Conservation (phyloP, 2,888 invertebrate genomes). For the Lycophotia porphyrea region DNA sequence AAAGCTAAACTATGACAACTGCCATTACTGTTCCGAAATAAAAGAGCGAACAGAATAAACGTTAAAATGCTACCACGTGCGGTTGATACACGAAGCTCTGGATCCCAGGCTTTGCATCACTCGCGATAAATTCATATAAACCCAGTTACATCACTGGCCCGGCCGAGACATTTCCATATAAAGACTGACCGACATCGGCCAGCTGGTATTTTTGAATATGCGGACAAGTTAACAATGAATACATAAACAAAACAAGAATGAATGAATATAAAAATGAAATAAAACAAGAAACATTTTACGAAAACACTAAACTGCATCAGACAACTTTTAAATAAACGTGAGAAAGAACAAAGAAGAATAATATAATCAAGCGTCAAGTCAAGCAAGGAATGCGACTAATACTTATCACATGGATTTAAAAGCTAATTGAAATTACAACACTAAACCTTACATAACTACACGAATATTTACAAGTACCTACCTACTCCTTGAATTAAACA, state of each 20-base stretch:
- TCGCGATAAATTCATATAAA: slow-evolving; percentile 45
- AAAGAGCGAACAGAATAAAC: not conserved
- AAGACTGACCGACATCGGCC: slow-evolving; percentile 57
- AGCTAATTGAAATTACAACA: slow-evolving; percentile 5
- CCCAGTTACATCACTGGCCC: slow-evolving; percentile 59
- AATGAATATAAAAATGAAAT: not conserved
- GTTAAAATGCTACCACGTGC: not conserved
- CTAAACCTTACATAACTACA: not conserved
- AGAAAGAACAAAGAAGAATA: not conserved
- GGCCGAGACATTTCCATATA: slow-evolving; percentile 66
- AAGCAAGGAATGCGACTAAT: not conserved
- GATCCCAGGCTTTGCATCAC: slow-evolving; percentile 21
- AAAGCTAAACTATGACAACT: not conserved
- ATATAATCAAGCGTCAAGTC: not conserved
- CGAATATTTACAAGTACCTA: slow-evolving; percentile 5
- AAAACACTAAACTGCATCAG: not conserved
- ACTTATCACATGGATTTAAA: not conserved
- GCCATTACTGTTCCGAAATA: not conserved
- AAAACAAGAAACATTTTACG: not conserved
- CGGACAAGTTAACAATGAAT: slow-evolving; percentile 45
- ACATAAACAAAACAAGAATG: slow-evolving; percentile 23
- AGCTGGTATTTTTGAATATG: slow-evolving; percentile 54
- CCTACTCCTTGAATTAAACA: slow-evolving; percentile 21
- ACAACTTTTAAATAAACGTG: not conserved
- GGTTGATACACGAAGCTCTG: not conserved